phyloP scores from a whole-genome alignment of 2,113 vertebrate species.

The Cebidichthys violaceus region DNA sequence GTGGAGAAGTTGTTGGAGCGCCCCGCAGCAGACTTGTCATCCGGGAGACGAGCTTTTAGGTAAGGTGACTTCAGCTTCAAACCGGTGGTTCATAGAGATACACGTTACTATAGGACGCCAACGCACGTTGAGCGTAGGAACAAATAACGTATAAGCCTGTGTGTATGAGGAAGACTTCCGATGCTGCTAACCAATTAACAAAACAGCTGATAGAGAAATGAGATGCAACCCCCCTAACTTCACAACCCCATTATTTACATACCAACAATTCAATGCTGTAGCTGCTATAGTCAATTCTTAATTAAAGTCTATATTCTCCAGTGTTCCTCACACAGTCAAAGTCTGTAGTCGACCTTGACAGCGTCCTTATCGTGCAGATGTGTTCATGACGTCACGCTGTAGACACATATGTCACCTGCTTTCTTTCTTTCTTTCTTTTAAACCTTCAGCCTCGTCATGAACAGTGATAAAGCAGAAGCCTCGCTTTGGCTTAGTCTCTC shows the following conservation, averaged over 20 bases:
- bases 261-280: too few relatives aligned
- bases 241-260: background rate
- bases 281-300: too few relatives aligned
- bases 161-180: background rate
- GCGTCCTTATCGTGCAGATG: background rate
- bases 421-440: background rate
- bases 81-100: background rate
- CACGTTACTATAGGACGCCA: background rate
- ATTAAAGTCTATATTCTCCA: background rate
- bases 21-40: slow-evolving; percentile 78
- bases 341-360: background rate
- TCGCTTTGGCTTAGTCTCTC: background rate
- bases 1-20: slow-evolving; percentile 60
- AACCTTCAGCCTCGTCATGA: background rate
- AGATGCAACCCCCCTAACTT: background rate
- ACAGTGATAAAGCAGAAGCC: background rate
- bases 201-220: background rate
- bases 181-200: background rate
- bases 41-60: slow-evolving; percentile 81
- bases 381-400: background rate
- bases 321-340: background rate
- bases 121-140: background rate
- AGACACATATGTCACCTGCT: slow-evolving; percentile 8
- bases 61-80: slow-evolving; percentile 74
- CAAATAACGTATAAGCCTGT: background rate